These are phyloP conservation scores for Callyntrura guangdongensis DNA, from an alignment of 2,888 invertebrate species.

Conservation along the genomic window DNA sequence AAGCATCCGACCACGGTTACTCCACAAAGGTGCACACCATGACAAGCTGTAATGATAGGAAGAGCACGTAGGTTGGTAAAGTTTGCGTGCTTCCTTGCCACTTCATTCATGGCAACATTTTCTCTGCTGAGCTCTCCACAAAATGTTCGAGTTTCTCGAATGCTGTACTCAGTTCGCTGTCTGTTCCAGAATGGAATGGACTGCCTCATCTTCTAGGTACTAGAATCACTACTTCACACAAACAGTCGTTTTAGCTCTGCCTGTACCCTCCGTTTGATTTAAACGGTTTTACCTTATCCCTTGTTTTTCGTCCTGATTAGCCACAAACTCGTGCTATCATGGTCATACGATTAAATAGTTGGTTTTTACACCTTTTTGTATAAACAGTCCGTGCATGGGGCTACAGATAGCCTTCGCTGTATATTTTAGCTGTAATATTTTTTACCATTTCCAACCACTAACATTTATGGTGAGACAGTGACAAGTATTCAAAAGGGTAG, in stretches of 20 bases:
- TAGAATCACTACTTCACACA: background rate
- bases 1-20: constrained; percentile 32
- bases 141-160: constrained; percentile 64
- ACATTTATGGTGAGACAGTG: no score
- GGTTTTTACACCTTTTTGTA: background rate
- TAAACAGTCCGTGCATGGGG: background rate
- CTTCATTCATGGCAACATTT: constrained; percentile 64
- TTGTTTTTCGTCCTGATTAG: constrained; percentile 22
- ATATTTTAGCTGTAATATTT: background rate
- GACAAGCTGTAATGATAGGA: constrained; percentile 52
- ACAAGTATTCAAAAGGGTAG: no score
- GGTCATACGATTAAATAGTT: background rate
- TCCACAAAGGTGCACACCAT: constrained; percentile 58
- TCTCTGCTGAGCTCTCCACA: constrained; percentile 51
- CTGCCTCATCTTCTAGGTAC: constrained; percentile 23
- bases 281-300: background rate
- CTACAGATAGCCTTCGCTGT: background rate
- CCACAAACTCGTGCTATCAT: background rate
- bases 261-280: background rate
- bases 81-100: constrained; percentile 65
- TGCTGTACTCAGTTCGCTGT: constrained; percentile 67
- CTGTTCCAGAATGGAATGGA: constrained; percentile 72
- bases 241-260: constrained; percentile 21
- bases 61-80: constrained; percentile 60
- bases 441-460: background rate